Evolutionary conservation across 1,140 invertebrate species (phyloP), one percentile per base, ranked within the genome.

Genomic region (Drosophila nannoptera): DNA sequence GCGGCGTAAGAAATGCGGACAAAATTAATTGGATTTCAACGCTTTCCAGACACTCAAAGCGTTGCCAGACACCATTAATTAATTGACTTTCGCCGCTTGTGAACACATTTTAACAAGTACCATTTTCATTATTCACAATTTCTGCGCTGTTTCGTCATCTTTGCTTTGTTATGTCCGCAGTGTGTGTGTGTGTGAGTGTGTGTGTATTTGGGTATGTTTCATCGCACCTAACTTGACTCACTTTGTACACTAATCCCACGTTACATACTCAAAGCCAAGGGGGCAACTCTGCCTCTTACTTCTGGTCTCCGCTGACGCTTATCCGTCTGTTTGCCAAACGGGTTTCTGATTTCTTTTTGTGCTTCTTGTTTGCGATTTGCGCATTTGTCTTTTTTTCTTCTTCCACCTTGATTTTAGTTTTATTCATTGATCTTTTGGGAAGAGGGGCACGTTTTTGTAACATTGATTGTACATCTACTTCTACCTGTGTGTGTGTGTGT

Each of bases 361-460:
- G 43, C 62, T 64, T 64, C 52, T 64, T 33, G 42, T 64, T 64
- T 45, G 52, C 33, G 52, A 48, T 9, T n/a, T 60, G 22, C 35
- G 14, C n/a, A 31, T 33, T 11, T 36, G 16, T 48, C 22, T 29
- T 42, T 29, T 29, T 50, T n/a, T 61, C 5, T 32, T 16, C 12
- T 31, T 12, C 40, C 14, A 14, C 4, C 9, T 11, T 12, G 29
- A 22, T 42, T 50, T 31, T 45, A 58, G 46, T 63, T 45, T 46
- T 62, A 56, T 69, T 69, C 66, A 69, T 69, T 69, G 38, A 62
- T 64, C 61, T 32, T 35, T 55, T 64, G 50, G 40, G 22, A 22
- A 22, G 3, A 22, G 22, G 59, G 60, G 36, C 49, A 36, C 46
- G 60, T 53, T 22, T 62, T 9, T 36, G 43, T 22, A 22, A 22